Evolutionary conservation across 2,113 vertebrate species (phyloP).

Genomic region (Cottus gobio): DNA sequence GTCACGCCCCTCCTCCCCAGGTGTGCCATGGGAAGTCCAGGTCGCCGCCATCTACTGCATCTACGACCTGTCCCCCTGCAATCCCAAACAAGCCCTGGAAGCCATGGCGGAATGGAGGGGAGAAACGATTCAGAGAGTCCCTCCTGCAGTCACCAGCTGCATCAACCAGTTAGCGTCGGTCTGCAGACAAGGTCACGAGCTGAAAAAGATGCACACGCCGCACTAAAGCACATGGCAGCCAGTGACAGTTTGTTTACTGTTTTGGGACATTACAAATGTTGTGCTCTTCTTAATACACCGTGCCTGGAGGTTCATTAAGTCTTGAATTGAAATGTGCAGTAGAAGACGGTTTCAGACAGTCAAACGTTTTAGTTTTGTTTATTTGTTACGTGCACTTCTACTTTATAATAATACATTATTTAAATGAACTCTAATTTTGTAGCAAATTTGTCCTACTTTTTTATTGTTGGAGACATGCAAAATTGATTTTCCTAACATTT

Average conservation of each 20-base stretch:
- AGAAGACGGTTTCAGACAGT: not conserved
- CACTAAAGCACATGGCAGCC: not conserved
- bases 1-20: conserved; percentile 70
- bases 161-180: conserved; percentile 87
- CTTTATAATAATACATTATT: conserved; percentile 15
- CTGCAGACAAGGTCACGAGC: conserved; percentile 72
- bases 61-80: conserved; percentile 90
- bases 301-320: not conserved
- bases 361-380: not conserved
- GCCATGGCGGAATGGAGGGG: conserved; percentile 86
- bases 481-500: too few species aligned
- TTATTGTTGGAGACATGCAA: not conserved
- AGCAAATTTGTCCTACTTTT: not conserved
- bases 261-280: not conserved
- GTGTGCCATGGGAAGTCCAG: conserved; percentile 92
- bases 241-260: not conserved
- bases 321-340: not conserved
- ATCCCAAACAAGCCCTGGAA: conserved; percentile 86
- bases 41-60: conserved; percentile 92
- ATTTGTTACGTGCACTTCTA: conserved; percentile 29
- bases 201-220: conserved; percentile 32
- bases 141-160: conserved; percentile 83
- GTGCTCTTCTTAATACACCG: too few species aligned
- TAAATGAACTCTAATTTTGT: conserved; percentile 11
- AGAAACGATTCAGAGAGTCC: conserved; percentile 76